Percentiles rank a stretch among this genome's conserved stretches.
Evolutionary conservation across 1,140 invertebrate species (phyloP).

Genomic region (Cydia splendana): DNA sequence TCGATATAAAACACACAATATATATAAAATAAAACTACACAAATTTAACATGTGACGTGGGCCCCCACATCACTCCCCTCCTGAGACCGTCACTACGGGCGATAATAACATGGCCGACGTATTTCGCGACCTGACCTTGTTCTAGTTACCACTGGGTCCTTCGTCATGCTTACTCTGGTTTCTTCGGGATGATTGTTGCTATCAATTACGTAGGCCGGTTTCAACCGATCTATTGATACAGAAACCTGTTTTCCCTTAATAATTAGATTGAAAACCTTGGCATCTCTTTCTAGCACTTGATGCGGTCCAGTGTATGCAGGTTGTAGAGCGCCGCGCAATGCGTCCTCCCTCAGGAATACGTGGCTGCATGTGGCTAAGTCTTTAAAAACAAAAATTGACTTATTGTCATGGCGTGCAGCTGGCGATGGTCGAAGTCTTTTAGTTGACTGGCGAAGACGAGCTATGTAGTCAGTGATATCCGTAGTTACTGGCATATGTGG

Average conservation of each 20-base stretch:
- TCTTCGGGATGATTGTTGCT: neutral
- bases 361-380: slow-evolving; percentile 27
- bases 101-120: neutral
- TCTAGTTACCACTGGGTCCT: neutral
- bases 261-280: slow-evolving; percentile 38
- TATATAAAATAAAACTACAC: no score
- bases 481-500: slow-evolving; percentile 20
- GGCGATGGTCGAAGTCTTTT: slow-evolving; percentile 25
- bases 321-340: slow-evolving; percentile 32
- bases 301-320: slow-evolving; percentile 45
- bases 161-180: neutral
- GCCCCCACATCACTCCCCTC: neutral
- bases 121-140: neutral
- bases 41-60: no score
- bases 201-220: neutral
- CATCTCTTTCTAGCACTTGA: slow-evolving; percentile 38
- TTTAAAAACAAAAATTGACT: slow-evolving; percentile 42
- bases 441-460: slow-evolving; percentile 34
- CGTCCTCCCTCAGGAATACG: slow-evolving; percentile 36
- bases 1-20: no score
- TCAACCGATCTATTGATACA: neutral
- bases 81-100: neutral
- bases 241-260: neutral
- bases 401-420: slow-evolving; percentile 31
- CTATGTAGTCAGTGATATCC: slow-evolving; percentile 54